Conservation (phyloP, 2,113 vertebrate genomes). For the Ceyx margarethae region DNA sequence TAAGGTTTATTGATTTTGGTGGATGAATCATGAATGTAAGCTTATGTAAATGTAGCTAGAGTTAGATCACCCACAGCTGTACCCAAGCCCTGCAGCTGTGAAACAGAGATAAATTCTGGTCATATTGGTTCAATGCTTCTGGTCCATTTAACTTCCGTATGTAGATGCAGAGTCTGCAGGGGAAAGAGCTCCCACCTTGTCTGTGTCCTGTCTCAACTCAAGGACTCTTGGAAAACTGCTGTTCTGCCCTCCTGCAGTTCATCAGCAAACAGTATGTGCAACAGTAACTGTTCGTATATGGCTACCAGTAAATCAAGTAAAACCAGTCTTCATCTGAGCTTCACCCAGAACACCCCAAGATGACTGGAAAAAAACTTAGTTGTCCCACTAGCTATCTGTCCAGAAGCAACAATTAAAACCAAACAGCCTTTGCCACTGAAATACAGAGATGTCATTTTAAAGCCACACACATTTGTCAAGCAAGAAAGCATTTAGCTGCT, state of each 20-base stretch:
- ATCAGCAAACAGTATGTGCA: not conserved
- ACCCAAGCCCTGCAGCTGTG: not conserved
- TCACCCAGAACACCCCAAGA: not conserved
- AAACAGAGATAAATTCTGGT: not conserved
- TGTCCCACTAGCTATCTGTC: not conserved
- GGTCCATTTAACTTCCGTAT: not conserved
- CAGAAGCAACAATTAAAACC: conserved; percentile 1
- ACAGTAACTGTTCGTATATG: not conserved
- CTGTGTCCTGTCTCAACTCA: not conserved
- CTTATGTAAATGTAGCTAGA: not conserved
- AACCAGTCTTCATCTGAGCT: not conserved
- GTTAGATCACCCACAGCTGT: not conserved
- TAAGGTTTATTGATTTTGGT: not conserved
- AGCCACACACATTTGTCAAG: not conserved
- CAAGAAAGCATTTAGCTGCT: not conserved
- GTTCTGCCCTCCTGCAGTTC: not conserved
- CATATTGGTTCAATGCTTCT: not conserved
- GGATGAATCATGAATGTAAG: not conserved
- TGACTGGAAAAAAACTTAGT: not conserved
- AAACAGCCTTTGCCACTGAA: not conserved
- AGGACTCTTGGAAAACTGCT: not conserved
- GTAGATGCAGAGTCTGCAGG: not conserved
- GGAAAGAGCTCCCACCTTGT: not conserved
- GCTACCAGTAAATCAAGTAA: not conserved
- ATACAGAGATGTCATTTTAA: not conserved